phyloP scores from a whole-genome alignment of 2,888 invertebrate genomes.

The Helobdella robusta region DNA sequence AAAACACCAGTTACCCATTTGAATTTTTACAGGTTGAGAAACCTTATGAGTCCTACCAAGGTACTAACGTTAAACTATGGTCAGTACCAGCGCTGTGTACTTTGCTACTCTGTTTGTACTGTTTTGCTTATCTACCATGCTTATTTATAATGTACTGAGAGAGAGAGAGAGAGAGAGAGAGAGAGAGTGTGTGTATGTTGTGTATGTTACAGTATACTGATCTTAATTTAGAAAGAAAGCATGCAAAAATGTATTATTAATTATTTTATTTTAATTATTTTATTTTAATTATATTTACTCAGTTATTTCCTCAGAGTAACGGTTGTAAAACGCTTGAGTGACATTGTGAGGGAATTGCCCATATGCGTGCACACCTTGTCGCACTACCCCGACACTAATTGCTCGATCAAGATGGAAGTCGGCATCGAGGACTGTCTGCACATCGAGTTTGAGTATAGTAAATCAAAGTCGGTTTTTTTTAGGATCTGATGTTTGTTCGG shows the following conservation, averaged over 20 bases:
- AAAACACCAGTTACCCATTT: slow-evolving; percentile 87
- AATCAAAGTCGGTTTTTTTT: slow-evolving; percentile 69
- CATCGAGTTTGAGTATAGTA: slow-evolving; percentile 99
- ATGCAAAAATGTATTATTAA: not conserved
- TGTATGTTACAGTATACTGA: no score
- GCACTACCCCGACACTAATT: slow-evolving; percentile 94
- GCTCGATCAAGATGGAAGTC: slow-evolving; percentile 99
- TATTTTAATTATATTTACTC: slow-evolving; percentile 9
- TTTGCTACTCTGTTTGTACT: no score
- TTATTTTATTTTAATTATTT: not conserved
- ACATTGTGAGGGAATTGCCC: slow-evolving; percentile 87
- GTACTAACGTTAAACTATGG: slow-evolving; percentile 81
- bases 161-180: not conserved
- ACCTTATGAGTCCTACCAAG: slow-evolving; percentile 95
- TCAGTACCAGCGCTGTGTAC: slow-evolving; percentile 43
- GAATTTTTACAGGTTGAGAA: slow-evolving; percentile 98
- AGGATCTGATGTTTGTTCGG: no score
- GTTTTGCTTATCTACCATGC: no score
- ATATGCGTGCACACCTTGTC: slow-evolving; percentile 94
- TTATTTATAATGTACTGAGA: no score
- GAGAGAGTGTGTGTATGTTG: not conserved
- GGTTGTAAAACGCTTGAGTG: slow-evolving; percentile 81
- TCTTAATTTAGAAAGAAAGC: no score
- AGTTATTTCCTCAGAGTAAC: slow-evolving; percentile 91
- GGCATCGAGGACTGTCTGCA: slow-evolving; percentile 99